Conservation (phyloP, 2,113 vertebrate genomes). For the Poecilia latipinna region DNA sequence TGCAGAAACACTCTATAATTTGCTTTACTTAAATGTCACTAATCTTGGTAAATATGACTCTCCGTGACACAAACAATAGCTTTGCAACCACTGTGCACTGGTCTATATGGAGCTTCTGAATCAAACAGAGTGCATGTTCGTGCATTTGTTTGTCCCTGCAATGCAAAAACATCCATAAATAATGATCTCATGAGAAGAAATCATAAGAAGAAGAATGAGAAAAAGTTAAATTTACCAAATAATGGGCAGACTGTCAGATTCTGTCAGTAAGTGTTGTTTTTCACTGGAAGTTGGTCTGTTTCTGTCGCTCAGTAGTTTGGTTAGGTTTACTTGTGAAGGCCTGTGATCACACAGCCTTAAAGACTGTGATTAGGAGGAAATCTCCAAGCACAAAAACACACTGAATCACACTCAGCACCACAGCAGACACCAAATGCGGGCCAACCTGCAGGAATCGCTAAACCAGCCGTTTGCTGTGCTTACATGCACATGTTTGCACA, state of each 20-base stretch:
- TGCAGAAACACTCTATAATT: constrained; percentile 69
- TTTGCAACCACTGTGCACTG: background rate
- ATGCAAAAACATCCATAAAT: constrained; percentile 20
- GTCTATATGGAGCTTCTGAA: constrained; percentile 18
- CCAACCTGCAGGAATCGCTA: background rate
- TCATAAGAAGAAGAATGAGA: background rate
- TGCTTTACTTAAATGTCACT: constrained; percentile 61
- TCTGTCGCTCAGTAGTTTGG: constrained; percentile 44
- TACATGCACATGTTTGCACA: constrained; percentile 28
- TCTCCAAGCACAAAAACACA: constrained; percentile 9
- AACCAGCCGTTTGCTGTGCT: constrained; percentile 9
- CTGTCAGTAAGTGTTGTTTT: constrained; percentile 16
- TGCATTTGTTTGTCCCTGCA: constrained; percentile 3
- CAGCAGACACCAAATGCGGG: constrained; percentile 21
- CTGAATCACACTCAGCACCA: constrained; percentile 11
- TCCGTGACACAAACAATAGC: constrained; percentile 26
- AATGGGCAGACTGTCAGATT: background rate
- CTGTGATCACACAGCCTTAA: constrained; percentile 69
- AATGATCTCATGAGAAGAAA: background rate
- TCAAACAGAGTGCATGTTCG: constrained; percentile 1
- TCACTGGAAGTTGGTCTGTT: constrained; percentile 28
- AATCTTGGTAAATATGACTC: constrained; percentile 60
- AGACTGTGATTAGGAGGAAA: constrained; percentile 67
- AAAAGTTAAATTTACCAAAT: background rate
- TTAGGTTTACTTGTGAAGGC: constrained; percentile 36